phyloP scores from a whole-genome alignment of 2,888 invertebrate genomes.

The Brachypterus glaber region DNA sequence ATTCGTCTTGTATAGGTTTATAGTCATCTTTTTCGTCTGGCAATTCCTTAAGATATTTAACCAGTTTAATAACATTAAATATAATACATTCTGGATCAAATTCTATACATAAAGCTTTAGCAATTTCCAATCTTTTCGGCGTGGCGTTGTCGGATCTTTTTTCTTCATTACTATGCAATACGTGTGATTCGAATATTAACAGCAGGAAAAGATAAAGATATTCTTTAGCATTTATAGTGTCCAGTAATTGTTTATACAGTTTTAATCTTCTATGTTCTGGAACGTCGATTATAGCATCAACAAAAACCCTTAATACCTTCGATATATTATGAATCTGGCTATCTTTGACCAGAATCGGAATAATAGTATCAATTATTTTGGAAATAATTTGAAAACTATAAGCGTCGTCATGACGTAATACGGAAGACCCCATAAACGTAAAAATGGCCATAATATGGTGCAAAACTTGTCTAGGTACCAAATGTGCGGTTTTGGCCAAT shows the following conservation, averaged over 20 bases:
- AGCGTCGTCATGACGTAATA: constrained; percentile 86
- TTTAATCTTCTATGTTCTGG: constrained; percentile 84
- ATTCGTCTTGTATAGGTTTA: constrained; percentile 36
- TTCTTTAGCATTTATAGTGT: constrained; percentile 55
- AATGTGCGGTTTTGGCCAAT: constrained; percentile 65
- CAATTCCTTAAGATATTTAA: constrained; percentile 55
- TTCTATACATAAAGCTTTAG: constrained; percentile 54
- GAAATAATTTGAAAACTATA: constrained; percentile 91
- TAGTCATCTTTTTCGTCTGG: constrained; percentile 53
- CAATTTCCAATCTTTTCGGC: constrained; percentile 53
- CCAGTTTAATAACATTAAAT: constrained; percentile 55
- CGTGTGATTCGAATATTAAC: constrained; percentile 62
- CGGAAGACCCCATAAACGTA: constrained; percentile 93
- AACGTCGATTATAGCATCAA: constrained; percentile 82
- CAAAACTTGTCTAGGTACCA: constrained; percentile 75
- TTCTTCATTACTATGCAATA: constrained; percentile 45
- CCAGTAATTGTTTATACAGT: constrained; percentile 69
- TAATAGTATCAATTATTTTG: constrained; percentile 78
- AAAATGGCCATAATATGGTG: constrained; percentile 95
- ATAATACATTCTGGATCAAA: constrained; percentile 56
- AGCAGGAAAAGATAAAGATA: constrained; percentile 65
- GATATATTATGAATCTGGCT: constrained; percentile 36
- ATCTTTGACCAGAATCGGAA: constrained; percentile 62
- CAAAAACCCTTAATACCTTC: constrained; percentile 77
- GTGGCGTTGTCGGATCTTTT: constrained; percentile 31